Percentiles rank a stretch among this genome's conserved stretches.
These are phyloP conservation scores for Drosophila fungiperda DNA, from an alignment of 2,888 invertebrate species.

Conservation along the genomic window DNA sequence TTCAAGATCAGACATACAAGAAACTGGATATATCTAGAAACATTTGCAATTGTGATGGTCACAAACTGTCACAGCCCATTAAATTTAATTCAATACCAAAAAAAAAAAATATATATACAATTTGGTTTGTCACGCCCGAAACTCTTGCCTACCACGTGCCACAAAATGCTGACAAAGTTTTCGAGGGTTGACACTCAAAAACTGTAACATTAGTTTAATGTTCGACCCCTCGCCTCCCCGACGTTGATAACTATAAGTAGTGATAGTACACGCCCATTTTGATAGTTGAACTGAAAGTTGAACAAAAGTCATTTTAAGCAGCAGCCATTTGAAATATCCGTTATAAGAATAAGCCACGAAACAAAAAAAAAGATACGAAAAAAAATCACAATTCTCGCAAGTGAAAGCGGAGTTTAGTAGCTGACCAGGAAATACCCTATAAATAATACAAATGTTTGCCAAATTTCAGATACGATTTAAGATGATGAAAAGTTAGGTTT, in stretches of 20 bases:
- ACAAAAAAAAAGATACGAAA: slow-evolving; percentile 1
- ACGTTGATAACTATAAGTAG: slow-evolving; percentile 72
- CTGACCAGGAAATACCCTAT: slow-evolving; percentile 35
- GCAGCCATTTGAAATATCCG: slow-evolving; percentile 75
- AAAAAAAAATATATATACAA: slow-evolving; percentile 36
- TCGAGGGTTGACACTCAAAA: slow-evolving; percentile 74
- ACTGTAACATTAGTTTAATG: slow-evolving; percentile 76
- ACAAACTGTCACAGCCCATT: slow-evolving; percentile 72
- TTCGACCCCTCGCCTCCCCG: background rate
- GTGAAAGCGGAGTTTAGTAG: slow-evolving; percentile 1
- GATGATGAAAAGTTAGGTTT: background rate
- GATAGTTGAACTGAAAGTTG: slow-evolving; percentile 69
- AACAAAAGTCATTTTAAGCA: slow-evolving; percentile 80
- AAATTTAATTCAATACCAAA: slow-evolving; percentile 70
- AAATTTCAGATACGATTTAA: background rate
- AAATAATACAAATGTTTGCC: background rate
- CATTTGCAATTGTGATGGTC: slow-evolving; percentile 40
- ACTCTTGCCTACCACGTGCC: slow-evolving; percentile 71
- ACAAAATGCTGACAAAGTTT: slow-evolving; percentile 76
- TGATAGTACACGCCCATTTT: slow-evolving; percentile 61
- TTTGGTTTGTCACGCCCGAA: slow-evolving; percentile 69
- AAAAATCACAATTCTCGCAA: slow-evolving; percentile 31
- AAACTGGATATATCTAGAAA: slow-evolving; percentile 6
- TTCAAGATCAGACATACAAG: slow-evolving; percentile 4
- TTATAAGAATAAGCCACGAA: slow-evolving; percentile 55